Evolutionary conservation across 92 coral and sea anemone genomes (phyloP).

Genomic region (Paragorgia papillata): DNA sequence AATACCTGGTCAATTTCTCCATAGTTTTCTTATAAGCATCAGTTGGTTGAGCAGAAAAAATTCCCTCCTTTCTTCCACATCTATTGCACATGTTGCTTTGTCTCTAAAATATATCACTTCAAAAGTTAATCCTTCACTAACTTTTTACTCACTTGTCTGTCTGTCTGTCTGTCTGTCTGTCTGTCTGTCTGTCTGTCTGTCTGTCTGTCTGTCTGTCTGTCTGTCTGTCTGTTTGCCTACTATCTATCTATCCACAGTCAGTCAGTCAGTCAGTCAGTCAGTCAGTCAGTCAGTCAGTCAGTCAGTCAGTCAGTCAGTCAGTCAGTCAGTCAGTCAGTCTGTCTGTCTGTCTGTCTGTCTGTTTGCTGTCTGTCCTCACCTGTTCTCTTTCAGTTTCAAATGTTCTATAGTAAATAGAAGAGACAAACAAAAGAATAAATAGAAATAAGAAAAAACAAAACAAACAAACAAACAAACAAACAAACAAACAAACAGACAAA

Average conservation of each 20-base stretch:
- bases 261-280: no score
- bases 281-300: no score
- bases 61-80: constrained; percentile 79
- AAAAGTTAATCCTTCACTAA: neutral
- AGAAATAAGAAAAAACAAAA: no score
- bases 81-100: constrained; percentile 61
- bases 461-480: no score
- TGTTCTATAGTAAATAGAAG: constrained; percentile 56
- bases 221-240: no score
- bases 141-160: neutral
- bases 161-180: constrained; percentile 9
- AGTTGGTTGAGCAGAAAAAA: constrained; percentile 66
- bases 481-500: no score
- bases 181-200: neutral
- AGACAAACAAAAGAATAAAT: no score
- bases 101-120: constrained; percentile 8
- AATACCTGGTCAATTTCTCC: constrained; percentile 77
- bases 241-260: no score
- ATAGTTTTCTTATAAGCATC: constrained; percentile 74
- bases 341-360: no score
- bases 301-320: no score
- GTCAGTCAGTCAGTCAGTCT: no score
- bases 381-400: constrained; percentile 54
- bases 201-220: neutral
- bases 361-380: constrained; percentile 38